A percentile compares a stretch with the other conserved stretches of the same genome.
Conservation (phyloP, 2,888 invertebrate genomes). For the Euzetes globulus region DNA sequence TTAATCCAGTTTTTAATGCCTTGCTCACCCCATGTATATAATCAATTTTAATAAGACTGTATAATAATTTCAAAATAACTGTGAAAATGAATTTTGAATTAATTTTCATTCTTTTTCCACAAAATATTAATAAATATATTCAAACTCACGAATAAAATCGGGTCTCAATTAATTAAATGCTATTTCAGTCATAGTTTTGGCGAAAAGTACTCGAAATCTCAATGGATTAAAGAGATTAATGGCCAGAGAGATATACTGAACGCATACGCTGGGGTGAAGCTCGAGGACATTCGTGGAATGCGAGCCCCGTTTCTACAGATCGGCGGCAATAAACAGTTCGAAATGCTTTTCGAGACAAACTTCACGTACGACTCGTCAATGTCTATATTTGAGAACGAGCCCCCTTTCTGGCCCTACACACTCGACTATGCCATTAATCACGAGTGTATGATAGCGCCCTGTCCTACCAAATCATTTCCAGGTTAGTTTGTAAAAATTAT, state of each 20-base stretch:
- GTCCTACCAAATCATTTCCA: constrained; percentile 85
- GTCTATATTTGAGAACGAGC: constrained; percentile 87
- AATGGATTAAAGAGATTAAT: constrained; percentile 89
- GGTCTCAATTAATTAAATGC: background rate
- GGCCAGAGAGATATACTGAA: constrained; percentile 83
- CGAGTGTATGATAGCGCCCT: constrained; percentile 92
- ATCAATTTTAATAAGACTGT: background rate
- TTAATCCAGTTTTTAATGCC: too few relatives aligned
- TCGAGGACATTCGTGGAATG: constrained; percentile 90
- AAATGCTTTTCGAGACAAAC: constrained; percentile 89
- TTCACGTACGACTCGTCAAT: constrained; percentile 93
- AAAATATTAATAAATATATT: background rate
- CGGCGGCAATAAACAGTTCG: constrained; percentile 94
- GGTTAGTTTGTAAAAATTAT: constrained; percentile 47
- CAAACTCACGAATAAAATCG: background rate
- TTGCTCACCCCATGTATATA: too few relatives aligned
- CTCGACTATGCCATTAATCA: constrained; percentile 90
- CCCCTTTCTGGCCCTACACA: constrained; percentile 93
- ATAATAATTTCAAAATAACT: too few relatives aligned
- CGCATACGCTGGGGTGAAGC: constrained; percentile 74
- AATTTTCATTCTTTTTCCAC: too few relatives aligned
- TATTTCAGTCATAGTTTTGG: constrained; percentile 76
- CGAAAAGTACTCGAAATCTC: constrained; percentile 87
- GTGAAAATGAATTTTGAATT: too few relatives aligned
- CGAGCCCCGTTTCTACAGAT: constrained; percentile 85